phyloP scores from a whole-genome alignment of 53 echinoderm and acorn worm genomes.

The Henricia sp. region DNA sequence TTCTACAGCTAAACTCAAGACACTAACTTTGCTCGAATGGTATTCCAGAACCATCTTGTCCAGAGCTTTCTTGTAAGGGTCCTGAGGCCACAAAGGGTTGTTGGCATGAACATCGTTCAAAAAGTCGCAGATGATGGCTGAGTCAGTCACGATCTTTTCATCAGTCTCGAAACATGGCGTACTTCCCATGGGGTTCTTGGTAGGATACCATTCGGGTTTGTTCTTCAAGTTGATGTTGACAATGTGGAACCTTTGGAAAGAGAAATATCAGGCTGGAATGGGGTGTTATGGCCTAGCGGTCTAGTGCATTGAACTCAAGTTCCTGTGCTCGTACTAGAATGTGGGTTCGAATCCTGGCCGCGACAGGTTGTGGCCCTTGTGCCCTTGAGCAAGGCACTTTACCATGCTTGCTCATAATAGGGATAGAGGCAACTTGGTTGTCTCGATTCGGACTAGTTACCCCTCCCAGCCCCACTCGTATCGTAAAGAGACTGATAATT shows the following conservation, averaged over 20 bases:
- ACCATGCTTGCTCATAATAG: too few species aligned
- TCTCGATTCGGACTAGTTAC: too few species aligned
- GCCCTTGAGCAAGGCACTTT: too few species aligned
- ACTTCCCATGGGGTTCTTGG: constrained; percentile 73
- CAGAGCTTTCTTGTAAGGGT: constrained; percentile 75
- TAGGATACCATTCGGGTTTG: constrained; percentile 78
- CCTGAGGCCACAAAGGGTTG: constrained; percentile 69
- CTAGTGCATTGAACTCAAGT: not conserved
- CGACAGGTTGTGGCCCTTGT: not conserved
- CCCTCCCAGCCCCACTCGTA: too few species aligned
- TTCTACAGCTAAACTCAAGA: too few species aligned
- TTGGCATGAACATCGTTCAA: constrained; percentile 62
- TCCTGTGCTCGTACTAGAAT: too few species aligned
- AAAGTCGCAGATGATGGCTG: constrained; percentile 74
- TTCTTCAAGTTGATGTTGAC: constrained; percentile 71
- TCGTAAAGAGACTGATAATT: too few species aligned
- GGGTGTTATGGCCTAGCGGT: not conserved
- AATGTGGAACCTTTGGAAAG: constrained; percentile 63
- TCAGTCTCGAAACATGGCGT: constrained; percentile 79
- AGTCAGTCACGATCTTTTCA: constrained; percentile 75
- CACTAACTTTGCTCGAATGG: constrained; percentile 74
- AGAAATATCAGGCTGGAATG: not conserved
- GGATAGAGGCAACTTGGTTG: too few species aligned
- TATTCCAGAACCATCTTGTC: constrained; percentile 74
- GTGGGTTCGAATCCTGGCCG: not conserved